phyloP scores from a whole-genome alignment of 2,113 vertebrate species.

The Prolemur simus region DNA sequence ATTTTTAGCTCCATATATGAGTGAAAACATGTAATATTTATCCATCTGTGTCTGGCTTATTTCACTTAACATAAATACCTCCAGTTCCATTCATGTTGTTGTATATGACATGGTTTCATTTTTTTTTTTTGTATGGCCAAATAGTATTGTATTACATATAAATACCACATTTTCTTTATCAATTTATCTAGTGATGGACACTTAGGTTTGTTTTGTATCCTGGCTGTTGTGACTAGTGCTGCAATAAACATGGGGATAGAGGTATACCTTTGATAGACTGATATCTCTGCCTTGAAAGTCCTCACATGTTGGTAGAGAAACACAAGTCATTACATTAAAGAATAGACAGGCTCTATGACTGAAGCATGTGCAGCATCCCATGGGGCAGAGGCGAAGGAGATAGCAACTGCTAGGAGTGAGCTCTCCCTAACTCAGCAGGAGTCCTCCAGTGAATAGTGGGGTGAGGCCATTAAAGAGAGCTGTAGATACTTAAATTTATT shows the following conservation, averaged over 20 bases:
- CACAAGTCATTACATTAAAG: background rate
- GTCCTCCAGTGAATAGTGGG: background rate
- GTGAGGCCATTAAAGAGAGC: constrained; percentile 2
- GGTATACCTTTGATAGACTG: background rate
- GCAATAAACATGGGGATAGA: background rate
- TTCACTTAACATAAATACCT: background rate
- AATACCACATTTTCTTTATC: too few species aligned
- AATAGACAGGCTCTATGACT: background rate
- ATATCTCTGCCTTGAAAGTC: background rate
- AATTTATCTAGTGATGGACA: too few species aligned
- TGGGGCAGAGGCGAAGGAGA: background rate
- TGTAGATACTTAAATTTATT: background rate
- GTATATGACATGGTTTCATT: background rate
- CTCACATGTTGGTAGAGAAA: background rate
- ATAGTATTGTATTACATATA: background rate
- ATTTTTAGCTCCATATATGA: background rate
- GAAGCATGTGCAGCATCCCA: background rate
- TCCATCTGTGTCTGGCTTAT: background rate
- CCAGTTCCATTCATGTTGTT: background rate
- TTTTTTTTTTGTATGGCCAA: background rate
- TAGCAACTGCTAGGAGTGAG: background rate
- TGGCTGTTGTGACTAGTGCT: background rate
- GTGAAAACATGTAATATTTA: background rate
- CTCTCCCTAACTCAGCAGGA: background rate
- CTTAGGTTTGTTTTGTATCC: too few species aligned